Evolutionary conservation across 2,797 vertebrate species (phyloP), one percentile per base, ranked within the genome.

Genomic region (Semaprochilodus insignis): DNA sequence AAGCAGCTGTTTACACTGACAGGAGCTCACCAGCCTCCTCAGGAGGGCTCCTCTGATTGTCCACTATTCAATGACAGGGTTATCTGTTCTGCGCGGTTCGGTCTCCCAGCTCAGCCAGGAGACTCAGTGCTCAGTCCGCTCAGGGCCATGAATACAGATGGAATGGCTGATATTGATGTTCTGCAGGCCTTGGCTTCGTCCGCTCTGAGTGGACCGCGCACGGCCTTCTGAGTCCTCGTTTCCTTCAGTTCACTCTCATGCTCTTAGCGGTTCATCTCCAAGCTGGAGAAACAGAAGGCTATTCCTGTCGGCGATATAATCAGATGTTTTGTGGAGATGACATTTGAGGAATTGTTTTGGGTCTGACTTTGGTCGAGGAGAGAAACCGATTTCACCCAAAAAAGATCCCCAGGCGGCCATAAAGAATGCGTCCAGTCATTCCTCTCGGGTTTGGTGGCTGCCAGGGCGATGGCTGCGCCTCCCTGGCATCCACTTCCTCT

Each of bases 401-500:
- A 31, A 27, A 54, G 25, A 34, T 71, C 67, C 67, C 77, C 11
- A 3, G 40, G 54, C 66, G 34, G 72, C 71, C 73, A 66, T 36
- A 82, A 34, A 65, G 84, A 85, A 83, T 75, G 84, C 74, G n/a
- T 81, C 54, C 27, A 62, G 27, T 55, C 14, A 74, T 76, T 84
- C 81, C 74, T 80, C 83, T 78, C 15, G 10, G 77, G 62, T 78
- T 60, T 16, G 23, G 54, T 65, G 44, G 40, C 40, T 83, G 79
- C 72, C 62, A 84, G 82, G 81, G 52, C 78, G 59, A 54, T 83
- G 80, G 78, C 85, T 54, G 83, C 71, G 84, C 83, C 1, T 80
- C 86, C 74, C 83, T 90, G 82, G 77, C 84, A 82, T 87, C 80
- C 81, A 63, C 78, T 85, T 84, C 87, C 85, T 83, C 82, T 78